Conservation (phyloP, 2,113 vertebrate species). For the Brachyistius frenatus region DNA sequence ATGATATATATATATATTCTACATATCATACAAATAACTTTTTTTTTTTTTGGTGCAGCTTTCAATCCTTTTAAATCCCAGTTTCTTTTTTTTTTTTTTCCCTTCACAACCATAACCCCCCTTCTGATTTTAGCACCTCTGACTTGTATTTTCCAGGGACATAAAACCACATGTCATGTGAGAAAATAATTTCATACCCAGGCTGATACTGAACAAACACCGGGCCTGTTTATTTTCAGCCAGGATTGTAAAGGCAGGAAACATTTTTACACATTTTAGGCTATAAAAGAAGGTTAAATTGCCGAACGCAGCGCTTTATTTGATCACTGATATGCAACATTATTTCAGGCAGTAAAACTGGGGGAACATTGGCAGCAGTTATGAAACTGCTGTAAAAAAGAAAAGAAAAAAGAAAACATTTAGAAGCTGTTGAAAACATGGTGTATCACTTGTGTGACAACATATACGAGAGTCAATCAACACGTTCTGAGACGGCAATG, state of each 20-base stretch:
- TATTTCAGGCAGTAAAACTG: conserved; percentile 28
- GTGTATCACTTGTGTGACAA: no score
- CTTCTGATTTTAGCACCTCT: conserved; percentile 30
- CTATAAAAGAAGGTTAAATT: conserved; percentile 41
- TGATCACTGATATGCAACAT: conserved; percentile 38
- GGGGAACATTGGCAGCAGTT: conserved; percentile 34
- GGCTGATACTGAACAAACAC: conserved; percentile 10
- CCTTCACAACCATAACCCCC: background rate
- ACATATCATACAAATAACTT: no score
- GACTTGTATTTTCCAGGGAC: conserved; percentile 13
- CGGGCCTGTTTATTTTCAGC: background rate
- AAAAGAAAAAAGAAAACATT: background rate
- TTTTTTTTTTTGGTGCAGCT: no score
- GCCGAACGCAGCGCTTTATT: conserved; percentile 26
- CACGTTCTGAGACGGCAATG: no score
- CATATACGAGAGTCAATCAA: no score
- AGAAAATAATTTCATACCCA: conserved; percentile 2
- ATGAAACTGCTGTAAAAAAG: conserved; percentile 5
- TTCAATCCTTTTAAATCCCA: no score
- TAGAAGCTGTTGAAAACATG: background rate
- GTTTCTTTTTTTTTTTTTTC: no score
- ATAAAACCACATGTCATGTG: conserved; percentile 20
- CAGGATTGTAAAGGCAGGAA: background rate
- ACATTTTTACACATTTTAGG: conserved; percentile 23
- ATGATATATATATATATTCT: no score